A percentile compares a stretch with the other conserved stretches of the same genome.
These are phyloP conservation scores for Serilophus lunatus DNA, from an alignment of 2,113 vertebrate species.

Conservation along the genomic window DNA sequence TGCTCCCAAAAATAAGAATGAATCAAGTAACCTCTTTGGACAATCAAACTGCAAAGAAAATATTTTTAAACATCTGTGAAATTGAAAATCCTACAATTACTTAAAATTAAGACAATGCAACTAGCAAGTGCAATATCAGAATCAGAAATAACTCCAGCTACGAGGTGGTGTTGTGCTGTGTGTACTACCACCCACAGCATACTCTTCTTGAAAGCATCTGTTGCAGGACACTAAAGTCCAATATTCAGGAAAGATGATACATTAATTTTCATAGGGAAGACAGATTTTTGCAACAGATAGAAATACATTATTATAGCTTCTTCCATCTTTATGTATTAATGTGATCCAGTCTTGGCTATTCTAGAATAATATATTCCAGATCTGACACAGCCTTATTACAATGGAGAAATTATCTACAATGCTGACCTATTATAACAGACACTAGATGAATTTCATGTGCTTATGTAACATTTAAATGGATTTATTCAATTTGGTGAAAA, in stretches of 20 bases:
- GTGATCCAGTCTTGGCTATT: not conserved
- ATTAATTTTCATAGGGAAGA: not conserved
- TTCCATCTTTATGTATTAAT: constrained; percentile 7
- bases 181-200: not conserved
- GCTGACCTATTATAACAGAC: constrained; percentile 2
- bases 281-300: not conserved
- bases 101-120: not conserved
- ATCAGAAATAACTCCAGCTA: not conserved
- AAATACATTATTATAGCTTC: not conserved
- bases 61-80: not conserved
- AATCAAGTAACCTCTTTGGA: not conserved
- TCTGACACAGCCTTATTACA: not conserved
- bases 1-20: not conserved
- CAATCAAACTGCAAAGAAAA: not conserved
- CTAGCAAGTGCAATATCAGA: not conserved
- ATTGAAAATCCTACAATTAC: not conserved
- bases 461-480: constrained; percentile 30
- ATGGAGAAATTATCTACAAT: not conserved
- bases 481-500: constrained; percentile 28
- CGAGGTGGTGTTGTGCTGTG: fast-evolving
- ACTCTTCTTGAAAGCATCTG: not conserved
- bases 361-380: constrained; percentile 13
- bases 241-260: not conserved
- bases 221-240: not conserved
- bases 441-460: not conserved